phyloP scores from a whole-genome alignment of 2,113 vertebrate genomes.

The Eudorcas thomsonii region DNA sequence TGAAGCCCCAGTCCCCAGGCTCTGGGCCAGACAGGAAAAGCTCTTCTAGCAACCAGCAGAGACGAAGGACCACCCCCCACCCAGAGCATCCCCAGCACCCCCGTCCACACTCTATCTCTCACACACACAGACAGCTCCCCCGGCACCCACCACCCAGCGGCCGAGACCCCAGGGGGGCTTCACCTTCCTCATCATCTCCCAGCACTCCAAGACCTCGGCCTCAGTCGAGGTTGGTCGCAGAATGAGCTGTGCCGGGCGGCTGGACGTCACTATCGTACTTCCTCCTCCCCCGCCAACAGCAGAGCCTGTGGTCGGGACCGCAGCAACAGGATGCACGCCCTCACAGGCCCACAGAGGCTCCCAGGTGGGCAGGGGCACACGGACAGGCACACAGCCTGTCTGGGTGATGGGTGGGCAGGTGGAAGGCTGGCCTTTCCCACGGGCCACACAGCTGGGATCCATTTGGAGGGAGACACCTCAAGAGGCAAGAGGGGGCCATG shows the following conservation, averaged over 20 bases:
- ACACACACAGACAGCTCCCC: neutral
- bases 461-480: neutral
- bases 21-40: neutral
- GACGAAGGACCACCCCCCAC: neutral
- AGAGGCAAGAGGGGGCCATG: neutral
- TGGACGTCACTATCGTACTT: neutral
- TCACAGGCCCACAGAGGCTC: neutral
- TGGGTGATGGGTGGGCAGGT: neutral
- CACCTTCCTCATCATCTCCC: slow-evolving; percentile 48
- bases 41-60: neutral
- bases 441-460: neutral
- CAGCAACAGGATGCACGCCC: slow-evolving; percentile 22
- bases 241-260: neutral
- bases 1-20: neutral
- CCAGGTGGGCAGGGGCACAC: neutral
- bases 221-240: neutral
- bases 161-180: neutral
- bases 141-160: neutral
- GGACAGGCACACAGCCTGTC: neutral
- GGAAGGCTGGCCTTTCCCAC: neutral
- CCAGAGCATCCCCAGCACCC: neutral
- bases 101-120: neutral
- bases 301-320: slow-evolving; percentile 15
- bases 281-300: neutral
- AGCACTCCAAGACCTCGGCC: accelerated